Percentiles rank a stretch among this genome's conserved stretches.
phyloP scores from a whole-genome alignment of 2,113 vertebrate species.

The Macaca nemestrina region DNA sequence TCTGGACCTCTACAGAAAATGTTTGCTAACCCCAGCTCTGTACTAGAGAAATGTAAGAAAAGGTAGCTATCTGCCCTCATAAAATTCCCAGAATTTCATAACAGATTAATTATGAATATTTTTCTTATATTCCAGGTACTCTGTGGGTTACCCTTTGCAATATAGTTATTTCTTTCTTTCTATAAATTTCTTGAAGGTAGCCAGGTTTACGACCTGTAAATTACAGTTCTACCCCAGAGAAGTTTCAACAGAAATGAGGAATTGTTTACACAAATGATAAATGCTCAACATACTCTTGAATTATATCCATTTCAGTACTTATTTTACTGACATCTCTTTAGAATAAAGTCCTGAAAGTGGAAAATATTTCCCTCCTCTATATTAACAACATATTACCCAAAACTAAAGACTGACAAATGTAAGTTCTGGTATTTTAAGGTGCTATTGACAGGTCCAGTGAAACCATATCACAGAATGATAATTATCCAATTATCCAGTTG shows the following conservation, averaged over 20 bases:
- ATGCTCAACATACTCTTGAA: not conserved
- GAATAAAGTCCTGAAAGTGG: not conserved
- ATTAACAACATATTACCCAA: not conserved
- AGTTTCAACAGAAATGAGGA: not conserved
- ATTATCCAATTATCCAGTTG: not conserved
- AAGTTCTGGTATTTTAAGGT: not conserved
- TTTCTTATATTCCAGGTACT: not conserved
- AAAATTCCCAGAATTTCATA: not conserved
- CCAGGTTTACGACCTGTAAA: not conserved
- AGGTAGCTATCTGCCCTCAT: not conserved
- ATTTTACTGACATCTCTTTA: not conserved
- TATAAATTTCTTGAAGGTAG: not conserved
- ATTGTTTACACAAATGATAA: not conserved
- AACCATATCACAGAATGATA: not conserved
- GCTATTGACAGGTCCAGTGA: not conserved
- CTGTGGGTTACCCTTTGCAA: not conserved
- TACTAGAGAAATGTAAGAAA: not conserved
- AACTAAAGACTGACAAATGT: not conserved
- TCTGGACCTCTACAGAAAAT: not conserved
- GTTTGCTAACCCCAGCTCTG: not conserved
- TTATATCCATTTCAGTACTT: not conserved
- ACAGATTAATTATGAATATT: not conserved
- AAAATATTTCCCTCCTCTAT: not conserved
- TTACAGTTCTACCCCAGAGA: not conserved
- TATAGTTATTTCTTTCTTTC: not conserved